Conservation (phyloP, 2,797 vertebrate species). For the Sebastes ruberrimus region DNA sequence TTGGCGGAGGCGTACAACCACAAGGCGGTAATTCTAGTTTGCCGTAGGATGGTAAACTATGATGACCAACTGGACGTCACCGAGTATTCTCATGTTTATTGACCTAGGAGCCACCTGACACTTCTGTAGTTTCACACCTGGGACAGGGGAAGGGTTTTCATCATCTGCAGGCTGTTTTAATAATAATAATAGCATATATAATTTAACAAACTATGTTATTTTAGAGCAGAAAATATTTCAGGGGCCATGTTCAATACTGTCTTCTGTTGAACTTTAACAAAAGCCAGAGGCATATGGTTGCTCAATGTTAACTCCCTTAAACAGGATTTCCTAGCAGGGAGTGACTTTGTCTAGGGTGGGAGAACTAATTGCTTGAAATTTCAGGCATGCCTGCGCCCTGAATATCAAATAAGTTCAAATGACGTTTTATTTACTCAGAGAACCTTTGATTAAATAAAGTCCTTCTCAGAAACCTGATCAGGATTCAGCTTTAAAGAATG, state of each 20-base stretch:
- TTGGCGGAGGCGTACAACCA: too few species aligned
- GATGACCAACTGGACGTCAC: not conserved
- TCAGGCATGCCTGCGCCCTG: not conserved
- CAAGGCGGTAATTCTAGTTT: too few species aligned
- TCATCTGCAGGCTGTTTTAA: not conserved
- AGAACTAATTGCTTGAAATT: not conserved
- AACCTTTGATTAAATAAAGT: conserved; percentile 22
- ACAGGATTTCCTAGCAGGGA: not conserved
- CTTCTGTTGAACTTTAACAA: conserved; percentile 1
- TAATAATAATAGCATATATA: not conserved
- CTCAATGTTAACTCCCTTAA: not conserved
- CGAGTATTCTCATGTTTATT: not conserved
- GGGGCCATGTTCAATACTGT: not conserved
- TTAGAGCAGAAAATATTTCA: not conserved
- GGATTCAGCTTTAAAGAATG: conserved; percentile 23
- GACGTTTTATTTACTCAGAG: not conserved
- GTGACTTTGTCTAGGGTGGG: not conserved
- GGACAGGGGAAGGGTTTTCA: not conserved
- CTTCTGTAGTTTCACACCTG: too few species aligned
- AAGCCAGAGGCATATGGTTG: not conserved
- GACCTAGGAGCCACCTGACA: not conserved
- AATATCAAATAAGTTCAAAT: conserved; percentile 9
- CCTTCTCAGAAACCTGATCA: conserved; percentile 13
- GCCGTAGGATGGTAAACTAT: not conserved
- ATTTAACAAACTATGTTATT: not conserved